phyloP scores from a whole-genome alignment of 2,888 invertebrate genomes.

The Blera fallax region DNA sequence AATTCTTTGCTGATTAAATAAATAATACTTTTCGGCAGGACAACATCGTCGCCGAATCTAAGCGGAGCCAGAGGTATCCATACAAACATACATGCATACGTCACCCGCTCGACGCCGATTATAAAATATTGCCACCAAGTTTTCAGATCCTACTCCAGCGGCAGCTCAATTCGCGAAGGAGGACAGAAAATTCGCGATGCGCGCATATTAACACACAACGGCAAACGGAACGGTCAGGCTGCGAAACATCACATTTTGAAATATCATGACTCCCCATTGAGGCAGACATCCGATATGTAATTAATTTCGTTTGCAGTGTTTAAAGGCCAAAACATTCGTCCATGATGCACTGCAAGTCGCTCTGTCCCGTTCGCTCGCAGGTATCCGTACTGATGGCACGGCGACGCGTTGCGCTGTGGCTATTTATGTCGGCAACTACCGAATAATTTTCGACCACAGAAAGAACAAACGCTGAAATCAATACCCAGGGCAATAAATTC shows the following conservation, averaged over 20 bases:
- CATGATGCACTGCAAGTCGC: slow-evolving; percentile 12
- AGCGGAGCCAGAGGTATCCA: not conserved
- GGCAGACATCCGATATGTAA: slow-evolving; percentile 78
- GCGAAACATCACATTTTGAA: slow-evolving; percentile 72
- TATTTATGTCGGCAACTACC: slow-evolving; percentile 82
- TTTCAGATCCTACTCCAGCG: slow-evolving; percentile 10
- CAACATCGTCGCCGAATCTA: slow-evolving; percentile 12
- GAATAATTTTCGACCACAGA: slow-evolving; percentile 71
- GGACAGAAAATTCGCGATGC: slow-evolving; percentile 28
- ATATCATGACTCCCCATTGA: slow-evolving; percentile 76
- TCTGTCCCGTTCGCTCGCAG: not conserved
- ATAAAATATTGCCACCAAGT: slow-evolving; percentile 62
- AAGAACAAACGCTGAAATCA: slow-evolving; percentile 81
- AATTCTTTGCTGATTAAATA: not conserved
- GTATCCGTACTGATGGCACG: not conserved
- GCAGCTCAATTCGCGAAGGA: slow-evolving; percentile 21
- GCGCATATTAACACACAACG: slow-evolving; percentile 62
- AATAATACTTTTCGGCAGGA: slow-evolving; percentile 19
- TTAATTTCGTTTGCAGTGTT: slow-evolving; percentile 78
- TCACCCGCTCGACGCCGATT: slow-evolving; percentile 64
- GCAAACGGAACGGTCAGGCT: slow-evolving; percentile 55
- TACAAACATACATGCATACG: not conserved
- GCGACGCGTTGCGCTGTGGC: slow-evolving; percentile 78
- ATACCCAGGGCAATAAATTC: slow-evolving; percentile 82
- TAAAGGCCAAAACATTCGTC: slow-evolving; percentile 70